Evolutionary conservation across 1,140 invertebrate genomes (phyloP), one percentile per base, ranked within the genome.

Genomic region (Chironomus striatipennis): DNA sequence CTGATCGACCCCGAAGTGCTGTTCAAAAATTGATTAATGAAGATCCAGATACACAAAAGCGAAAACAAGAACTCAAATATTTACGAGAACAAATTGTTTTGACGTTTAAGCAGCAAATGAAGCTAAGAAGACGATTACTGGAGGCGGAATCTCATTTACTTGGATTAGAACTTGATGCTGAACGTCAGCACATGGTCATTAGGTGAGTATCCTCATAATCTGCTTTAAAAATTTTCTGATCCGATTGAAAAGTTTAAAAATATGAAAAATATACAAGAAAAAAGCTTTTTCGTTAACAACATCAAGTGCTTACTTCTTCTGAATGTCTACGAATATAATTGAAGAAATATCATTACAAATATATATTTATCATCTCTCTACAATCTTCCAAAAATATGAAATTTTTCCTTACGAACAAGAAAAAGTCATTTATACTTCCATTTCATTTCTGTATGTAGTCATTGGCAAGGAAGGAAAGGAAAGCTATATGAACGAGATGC

Each of bases 41-140:
- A 34, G 79, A 79, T 67, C 77, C 79, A 17, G 81, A 82, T 65
- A 80, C 79, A 76, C 81, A 78, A 77, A 85, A 81, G 83, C 77
- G 81, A 77, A 84, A 86, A 76, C 84, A 84, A 1, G 87, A 91
- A 77, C 84, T 95, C 43, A 90, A 90, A 77, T 87, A 88, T 65
- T 79, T 96, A 2, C 85, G 93, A 47, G 92, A 95, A 75, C 90
- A 94, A 78, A 92, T 96, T 12, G 89, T 96, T 0, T 87, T 90
- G 0, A 92, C 91, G 0, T 97, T 96, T 80, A 92, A 94, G 77
- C 92, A 95, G 76, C 94, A 96, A 82, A 96, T 96, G 94, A 89
- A 92, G 77, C 82, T 96, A 0, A 87, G 93, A 67, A 85, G 91
- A 43, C 88, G 90, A 64, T 82, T 96, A 12, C 92, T 97, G 88